Conservation (phyloP, 64 coral and sea anemone genomes). For the Astreopora myriophthalma region DNA sequence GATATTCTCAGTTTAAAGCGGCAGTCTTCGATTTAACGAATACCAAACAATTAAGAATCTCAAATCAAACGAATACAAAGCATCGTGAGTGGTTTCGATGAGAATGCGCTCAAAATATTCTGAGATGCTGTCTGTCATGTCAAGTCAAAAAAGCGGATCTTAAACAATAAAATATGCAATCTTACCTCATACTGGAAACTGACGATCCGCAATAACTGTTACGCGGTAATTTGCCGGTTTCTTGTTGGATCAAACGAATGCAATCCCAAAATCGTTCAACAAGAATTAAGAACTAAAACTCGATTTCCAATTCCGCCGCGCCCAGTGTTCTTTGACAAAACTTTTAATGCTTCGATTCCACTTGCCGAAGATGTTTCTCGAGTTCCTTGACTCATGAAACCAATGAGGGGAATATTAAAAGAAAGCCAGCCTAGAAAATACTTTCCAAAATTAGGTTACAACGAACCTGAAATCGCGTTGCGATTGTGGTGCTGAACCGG, state of each 20-base stretch:
- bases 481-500: conserved; percentile 30
- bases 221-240: not conserved
- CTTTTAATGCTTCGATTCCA: not conserved
- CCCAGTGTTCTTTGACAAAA: not conserved
- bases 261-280: not conserved
- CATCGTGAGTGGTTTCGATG: not conserved
- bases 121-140: not conserved
- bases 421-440: not conserved
- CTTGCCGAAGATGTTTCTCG: not conserved
- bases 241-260: not conserved
- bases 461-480: not conserved
- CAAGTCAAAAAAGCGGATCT: not conserved
- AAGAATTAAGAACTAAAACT: not conserved
- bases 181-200: conserved; percentile 17
- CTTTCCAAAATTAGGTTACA: not conserved
- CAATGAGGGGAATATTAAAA: not conserved
- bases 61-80: not conserved
- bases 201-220: not conserved
- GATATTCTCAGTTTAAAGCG: not conserved
- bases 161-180: not conserved
- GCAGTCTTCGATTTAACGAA: not conserved
- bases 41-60: not conserved
- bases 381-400: not conserved
- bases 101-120: not conserved
- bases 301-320: conserved; percentile 5